phyloP scores from a whole-genome alignment of 2,888 invertebrate genomes.

The Oscheius onirici region DNA sequence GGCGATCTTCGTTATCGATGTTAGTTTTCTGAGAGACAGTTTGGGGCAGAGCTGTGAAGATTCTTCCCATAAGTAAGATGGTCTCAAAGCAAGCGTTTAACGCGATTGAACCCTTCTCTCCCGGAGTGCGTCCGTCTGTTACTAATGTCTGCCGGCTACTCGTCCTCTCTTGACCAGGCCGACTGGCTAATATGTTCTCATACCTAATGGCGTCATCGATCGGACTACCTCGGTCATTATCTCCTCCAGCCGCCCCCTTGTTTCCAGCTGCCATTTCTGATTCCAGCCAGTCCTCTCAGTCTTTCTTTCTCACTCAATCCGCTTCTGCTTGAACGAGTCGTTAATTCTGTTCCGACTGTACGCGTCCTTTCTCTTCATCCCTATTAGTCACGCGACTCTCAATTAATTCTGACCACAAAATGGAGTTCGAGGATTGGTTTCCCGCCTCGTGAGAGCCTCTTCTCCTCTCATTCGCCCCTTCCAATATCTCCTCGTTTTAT shows the following conservation, averaged over 20 bases:
- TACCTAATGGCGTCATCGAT: constrained; percentile 24
- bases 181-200: constrained; percentile 19
- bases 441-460: no score
- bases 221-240: constrained; percentile 20
- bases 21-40: no score
- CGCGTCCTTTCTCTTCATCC: background rate
- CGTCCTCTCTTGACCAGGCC: background rate
- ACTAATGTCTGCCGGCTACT: constrained; percentile 13
- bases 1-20: no score
- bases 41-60: no score
- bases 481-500: no score
- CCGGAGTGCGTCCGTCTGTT: constrained; percentile 2
- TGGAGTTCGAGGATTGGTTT: no score
- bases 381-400: background rate
- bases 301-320: no score
- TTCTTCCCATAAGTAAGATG: no score
- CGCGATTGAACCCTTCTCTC: background rate
- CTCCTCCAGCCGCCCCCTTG: background rate
- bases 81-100: no score
- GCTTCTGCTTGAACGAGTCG: no score
- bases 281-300: no score
- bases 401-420: background rate
- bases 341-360: constrained; percentile 13
- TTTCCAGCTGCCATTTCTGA: constrained; percentile 11
- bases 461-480: no score